A percentile compares a stretch with the other conserved stretches of the same genome.
phyloP scores from a whole-genome alignment of 2,888 invertebrate genomes.

The Coenonympha glycerion region DNA sequence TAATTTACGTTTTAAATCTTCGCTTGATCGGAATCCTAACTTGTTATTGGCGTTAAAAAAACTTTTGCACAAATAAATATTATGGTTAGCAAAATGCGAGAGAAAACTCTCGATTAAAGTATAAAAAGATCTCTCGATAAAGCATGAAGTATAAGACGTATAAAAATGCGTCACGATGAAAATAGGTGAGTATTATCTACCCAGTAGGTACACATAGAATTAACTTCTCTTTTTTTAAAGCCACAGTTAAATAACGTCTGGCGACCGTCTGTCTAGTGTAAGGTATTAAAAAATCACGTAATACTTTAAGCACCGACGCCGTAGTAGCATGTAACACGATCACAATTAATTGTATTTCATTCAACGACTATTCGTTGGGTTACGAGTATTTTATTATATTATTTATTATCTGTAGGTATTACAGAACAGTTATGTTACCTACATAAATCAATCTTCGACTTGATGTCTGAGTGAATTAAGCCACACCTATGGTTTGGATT shows the following conservation, averaged over 20 bases:
- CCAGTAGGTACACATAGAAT: no score
- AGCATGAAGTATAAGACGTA: no score
- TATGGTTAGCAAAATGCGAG: no score
- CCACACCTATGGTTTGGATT: constrained; percentile 16
- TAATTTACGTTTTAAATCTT: no score
- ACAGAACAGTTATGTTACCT: constrained; percentile 15
- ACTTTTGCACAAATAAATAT: no score
- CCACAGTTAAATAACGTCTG: not conserved
- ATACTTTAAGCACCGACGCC: not conserved
- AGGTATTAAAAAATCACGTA: not conserved
- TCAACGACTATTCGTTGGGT: not conserved
- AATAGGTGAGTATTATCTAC: not conserved
- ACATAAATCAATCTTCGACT: constrained; percentile 19
- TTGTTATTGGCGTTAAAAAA: no score
- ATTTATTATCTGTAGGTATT: constrained; percentile 14
- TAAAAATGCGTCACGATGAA: not conserved
- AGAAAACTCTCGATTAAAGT: no score
- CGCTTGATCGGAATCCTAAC: no score
- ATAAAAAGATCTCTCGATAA: no score
- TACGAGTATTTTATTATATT: no score
- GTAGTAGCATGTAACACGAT: not conserved
- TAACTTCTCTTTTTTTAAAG: no score
- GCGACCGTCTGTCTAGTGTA: constrained; percentile 1
- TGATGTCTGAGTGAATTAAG: not conserved
- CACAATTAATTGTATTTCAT: constrained; percentile 1